Percentiles rank a stretch among this genome's conserved stretches.
Evolutionary conservation across 92 coral and sea anemone species (phyloP).

Genomic region (Chrysogorgia sp.): DNA sequence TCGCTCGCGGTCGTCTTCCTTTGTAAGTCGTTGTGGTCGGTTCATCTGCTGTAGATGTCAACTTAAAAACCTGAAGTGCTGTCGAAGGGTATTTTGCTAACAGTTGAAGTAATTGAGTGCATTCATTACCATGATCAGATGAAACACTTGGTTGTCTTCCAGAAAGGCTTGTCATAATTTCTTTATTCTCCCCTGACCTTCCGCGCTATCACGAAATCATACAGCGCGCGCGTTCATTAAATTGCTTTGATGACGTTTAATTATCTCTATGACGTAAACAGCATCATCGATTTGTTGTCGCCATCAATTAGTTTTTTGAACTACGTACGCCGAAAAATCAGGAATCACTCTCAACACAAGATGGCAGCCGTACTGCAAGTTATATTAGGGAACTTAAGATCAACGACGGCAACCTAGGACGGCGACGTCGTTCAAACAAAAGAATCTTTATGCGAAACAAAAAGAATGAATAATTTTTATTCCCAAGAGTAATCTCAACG

Average conservation of each 20-base stretch:
- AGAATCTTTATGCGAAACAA: too few relatives aligned
- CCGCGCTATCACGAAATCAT: conserved; percentile 1
- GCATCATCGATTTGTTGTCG: conserved; percentile 19
- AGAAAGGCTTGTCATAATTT: conserved; percentile 5
- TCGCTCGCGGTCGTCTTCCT: conserved; percentile 29
- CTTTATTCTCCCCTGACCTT: not conserved
- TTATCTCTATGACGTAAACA: conserved; percentile 12
- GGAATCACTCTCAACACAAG: too few relatives aligned
- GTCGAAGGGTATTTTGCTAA: conserved; percentile 85
- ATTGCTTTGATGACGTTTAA: not conserved
- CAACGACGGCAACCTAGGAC: too few relatives aligned
- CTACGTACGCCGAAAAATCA: not conserved
- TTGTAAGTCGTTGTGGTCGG: conserved; percentile 16
- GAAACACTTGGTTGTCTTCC: not conserved
- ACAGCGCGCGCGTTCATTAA: conserved; percentile 6
- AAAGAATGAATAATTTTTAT: too few relatives aligned
- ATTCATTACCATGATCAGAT: conserved; percentile 35
- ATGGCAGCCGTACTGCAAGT: too few relatives aligned
- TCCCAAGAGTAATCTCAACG: too few relatives aligned
- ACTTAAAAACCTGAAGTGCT: conserved; percentile 51
- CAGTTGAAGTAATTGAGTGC: conserved; percentile 71
- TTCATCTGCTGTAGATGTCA: not conserved
- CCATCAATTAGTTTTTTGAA: not conserved
- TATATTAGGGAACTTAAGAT: too few relatives aligned
- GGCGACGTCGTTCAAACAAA: too few relatives aligned